Evolutionary conservation across 2,113 vertebrate species (phyloP).

Genomic region (human (Homo sapiens)): DNA sequence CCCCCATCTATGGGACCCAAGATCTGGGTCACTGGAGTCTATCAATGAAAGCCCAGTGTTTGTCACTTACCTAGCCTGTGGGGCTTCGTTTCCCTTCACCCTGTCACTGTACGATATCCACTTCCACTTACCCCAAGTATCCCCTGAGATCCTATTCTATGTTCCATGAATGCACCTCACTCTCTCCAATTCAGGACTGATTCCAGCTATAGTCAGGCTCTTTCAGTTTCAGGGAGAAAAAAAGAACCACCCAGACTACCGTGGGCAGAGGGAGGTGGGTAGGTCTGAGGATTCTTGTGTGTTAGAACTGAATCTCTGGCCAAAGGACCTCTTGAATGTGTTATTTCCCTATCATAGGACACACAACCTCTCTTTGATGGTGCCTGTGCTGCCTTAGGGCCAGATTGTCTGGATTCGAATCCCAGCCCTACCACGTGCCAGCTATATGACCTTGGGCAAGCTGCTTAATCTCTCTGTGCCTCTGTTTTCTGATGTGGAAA

Average conservation of each 20-base stretch:
- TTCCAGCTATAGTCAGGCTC: background rate
- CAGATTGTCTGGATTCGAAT: background rate
- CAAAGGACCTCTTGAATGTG: background rate
- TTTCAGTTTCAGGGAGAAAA: background rate
- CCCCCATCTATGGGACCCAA: background rate
- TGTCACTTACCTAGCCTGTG: background rate
- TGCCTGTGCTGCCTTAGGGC: background rate
- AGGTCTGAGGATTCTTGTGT: background rate
- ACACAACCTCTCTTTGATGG: background rate
- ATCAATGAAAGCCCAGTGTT: background rate
- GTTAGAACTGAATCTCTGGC: background rate
- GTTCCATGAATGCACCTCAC: background rate
- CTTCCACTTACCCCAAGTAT: fast-evolving
- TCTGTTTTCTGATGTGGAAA: background rate
- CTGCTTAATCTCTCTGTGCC: background rate
- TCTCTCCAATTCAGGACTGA: background rate
- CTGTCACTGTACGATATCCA: fast-evolving
- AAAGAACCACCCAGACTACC: background rate
- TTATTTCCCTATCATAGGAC: background rate
- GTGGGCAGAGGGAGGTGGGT: background rate
- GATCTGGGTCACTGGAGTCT: background rate
- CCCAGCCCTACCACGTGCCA: background rate
- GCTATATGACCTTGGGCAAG: background rate
- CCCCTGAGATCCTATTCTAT: background rate
- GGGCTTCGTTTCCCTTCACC: background rate